Evolutionary conservation across 2,797 vertebrate species (phyloP), one percentile per base, ranked within the genome.

Genomic region (Diplodus puntazzo): DNA sequence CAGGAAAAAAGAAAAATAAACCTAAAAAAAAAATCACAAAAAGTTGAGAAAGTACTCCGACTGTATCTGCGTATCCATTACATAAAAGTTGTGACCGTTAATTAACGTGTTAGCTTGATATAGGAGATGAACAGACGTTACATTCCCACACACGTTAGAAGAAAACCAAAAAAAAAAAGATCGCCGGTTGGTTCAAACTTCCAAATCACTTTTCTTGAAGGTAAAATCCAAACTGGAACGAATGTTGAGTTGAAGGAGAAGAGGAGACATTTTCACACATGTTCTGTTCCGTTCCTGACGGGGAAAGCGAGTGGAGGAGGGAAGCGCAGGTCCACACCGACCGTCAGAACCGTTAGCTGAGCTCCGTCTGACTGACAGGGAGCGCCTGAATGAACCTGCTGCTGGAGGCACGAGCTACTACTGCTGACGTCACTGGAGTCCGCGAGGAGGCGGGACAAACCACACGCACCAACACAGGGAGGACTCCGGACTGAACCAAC

Each of bases 361-460:
- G 4, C 4, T 59, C 39, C 46, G n/a, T 3, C 3, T 39, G 34
- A 39, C 34, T 39, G 34, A 39, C 34, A 10, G 34, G 34, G 42
- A 68, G 61, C n/a, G 49, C 54, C 72, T 73, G 76, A 87, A 67
- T 55, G 75, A 67, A 21, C 14, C 80, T 70, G 91, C 73, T 21
- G 75, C 69, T 0, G 63, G 49, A 57, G 52, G 18, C 58, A 2
- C 39, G 60, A 72, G 75, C 69, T 25, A 60, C 80, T 43, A 16
- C 77, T 0, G 18, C 10, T 67, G 68, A 89, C 91, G 91, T 92
- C 86, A 89, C 73, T 0, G 27, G 5, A 21, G 3, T 18, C 63
- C 17, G 5, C 3, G 13, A 73, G 34, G 63, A 45, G 82, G 86
- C 79, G 82, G 72, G 42, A 48, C 66, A 4, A 60, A 34, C 61